Evolutionary conservation across 2,888 invertebrate species (phyloP).

Genomic region (Drosophila greeni): DNA sequence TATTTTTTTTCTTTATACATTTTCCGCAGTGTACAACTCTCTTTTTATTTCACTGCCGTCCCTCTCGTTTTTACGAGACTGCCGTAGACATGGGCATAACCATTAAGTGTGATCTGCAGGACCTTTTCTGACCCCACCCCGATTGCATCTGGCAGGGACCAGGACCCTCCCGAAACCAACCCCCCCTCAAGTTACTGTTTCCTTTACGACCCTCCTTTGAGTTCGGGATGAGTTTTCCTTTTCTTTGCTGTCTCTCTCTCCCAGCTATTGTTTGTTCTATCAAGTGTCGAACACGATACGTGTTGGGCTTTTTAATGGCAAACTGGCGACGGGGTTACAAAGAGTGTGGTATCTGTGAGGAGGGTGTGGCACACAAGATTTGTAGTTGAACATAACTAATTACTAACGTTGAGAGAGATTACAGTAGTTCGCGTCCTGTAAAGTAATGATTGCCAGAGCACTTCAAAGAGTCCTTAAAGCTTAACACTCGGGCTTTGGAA

Average conservation of each 20-base stretch:
- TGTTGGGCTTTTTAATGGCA: slow-evolving; percentile 58
- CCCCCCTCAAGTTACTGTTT: slow-evolving; percentile 16
- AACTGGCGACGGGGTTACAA: neutral
- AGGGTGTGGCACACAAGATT: slow-evolving; percentile 1
- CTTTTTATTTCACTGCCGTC: slow-evolving; percentile 56
- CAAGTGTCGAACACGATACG: slow-evolving; percentile 52
- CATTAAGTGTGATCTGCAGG: slow-evolving; percentile 43
- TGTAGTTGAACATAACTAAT: slow-evolving; percentile 42
- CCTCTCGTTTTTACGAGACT: slow-evolving; percentile 53
- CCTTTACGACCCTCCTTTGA: slow-evolving; percentile 61
- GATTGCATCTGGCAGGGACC: slow-evolving; percentile 59
- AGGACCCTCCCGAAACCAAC: slow-evolving; percentile 19
- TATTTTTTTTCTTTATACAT: neutral
- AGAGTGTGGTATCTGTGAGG: neutral
- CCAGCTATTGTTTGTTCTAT: slow-evolving; percentile 41
- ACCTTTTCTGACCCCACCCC: slow-evolving; percentile 18
- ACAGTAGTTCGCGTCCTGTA: slow-evolving; percentile 2
- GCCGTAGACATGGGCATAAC: slow-evolving; percentile 46
- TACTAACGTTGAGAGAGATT: slow-evolving; percentile 16
- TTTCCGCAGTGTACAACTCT: neutral
- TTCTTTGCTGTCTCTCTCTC: slow-evolving; percentile 4
- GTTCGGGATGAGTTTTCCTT: slow-evolving; percentile 29
- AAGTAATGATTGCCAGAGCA: slow-evolving; percentile 1
- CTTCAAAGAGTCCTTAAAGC: slow-evolving; percentile 5
- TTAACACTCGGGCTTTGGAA: slow-evolving; percentile 3